phyloP scores from a whole-genome alignment of 2,797 vertebrate genomes.

The Rhinophrynus dorsalis region DNA sequence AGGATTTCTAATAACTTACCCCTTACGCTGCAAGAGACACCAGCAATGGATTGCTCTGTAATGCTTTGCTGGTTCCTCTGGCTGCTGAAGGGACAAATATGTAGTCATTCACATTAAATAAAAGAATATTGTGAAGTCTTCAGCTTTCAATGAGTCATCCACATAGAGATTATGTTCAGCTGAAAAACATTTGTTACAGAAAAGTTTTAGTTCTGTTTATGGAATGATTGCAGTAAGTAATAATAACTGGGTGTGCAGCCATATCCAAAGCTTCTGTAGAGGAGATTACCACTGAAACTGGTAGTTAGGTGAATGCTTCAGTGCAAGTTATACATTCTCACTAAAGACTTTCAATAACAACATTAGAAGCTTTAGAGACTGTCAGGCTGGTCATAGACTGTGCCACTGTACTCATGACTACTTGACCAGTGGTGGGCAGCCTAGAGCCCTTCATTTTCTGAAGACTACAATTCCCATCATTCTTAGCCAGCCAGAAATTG shows the following conservation, averaged over 20 bases:
- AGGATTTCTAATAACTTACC: no score
- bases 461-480: no score
- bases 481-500: no score
- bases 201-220: neutral
- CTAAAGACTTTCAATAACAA: constrained; percentile 10
- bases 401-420: neutral
- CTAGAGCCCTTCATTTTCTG: no score
- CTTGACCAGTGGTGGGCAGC: no score
- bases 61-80: no score
- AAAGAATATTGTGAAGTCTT: no score
- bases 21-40: no score
- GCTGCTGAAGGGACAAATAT: no score
- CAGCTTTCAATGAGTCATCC: no score
- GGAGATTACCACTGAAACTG: neutral
- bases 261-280: neutral
- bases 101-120: no score
- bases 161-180: neutral
- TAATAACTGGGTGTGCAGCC: neutral
- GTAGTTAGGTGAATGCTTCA: constrained; percentile 5
- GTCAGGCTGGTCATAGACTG: neutral
- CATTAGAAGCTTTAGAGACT: neutral
- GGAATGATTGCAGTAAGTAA: neutral
- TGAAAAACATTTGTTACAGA: neutral
- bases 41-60: no score
- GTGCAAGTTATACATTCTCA: constrained; percentile 28